Percentiles rank a stretch among this genome's conserved stretches.
Conservation (phyloP, 2,797 vertebrate genomes). For the Eremophila alpestris region DNA sequence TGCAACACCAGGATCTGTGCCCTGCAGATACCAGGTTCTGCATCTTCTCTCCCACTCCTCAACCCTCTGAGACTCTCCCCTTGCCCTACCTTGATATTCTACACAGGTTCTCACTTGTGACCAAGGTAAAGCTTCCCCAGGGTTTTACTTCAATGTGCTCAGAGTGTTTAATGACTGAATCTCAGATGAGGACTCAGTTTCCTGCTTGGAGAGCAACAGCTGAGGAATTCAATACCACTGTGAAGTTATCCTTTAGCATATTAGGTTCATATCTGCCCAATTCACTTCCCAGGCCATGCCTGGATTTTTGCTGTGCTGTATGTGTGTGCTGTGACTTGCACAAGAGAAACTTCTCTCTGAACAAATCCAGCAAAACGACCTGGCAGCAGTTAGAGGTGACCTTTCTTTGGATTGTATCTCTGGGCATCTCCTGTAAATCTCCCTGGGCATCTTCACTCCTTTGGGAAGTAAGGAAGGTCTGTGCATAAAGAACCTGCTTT, state of each 20-base stretch:
- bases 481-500: neutral
- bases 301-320: neutral
- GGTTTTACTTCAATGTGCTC: neutral
- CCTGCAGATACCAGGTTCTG: neutral
- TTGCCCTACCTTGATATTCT: neutral
- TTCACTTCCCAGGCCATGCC: neutral
- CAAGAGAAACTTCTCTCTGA: neutral
- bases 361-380: neutral
- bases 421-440: neutral
- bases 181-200: neutral
- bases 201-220: neutral
- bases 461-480: neutral
- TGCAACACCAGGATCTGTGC: neutral
- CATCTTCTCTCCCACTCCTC: neutral
- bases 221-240: neutral
- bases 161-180: neutral
- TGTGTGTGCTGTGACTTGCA: neutral
- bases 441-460: neutral
- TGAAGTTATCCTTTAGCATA: neutral
- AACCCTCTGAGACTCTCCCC: neutral
- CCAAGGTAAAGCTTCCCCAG: neutral
- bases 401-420: neutral
- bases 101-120: neutral
- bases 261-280: neutral
- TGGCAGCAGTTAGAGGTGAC: neutral